Percentiles rank a stretch among this genome's conserved stretches.
These are phyloP conservation scores for Corythornis madagascariensis DNA, from an alignment of 2,113 vertebrate genomes.

Conservation along the genomic window DNA sequence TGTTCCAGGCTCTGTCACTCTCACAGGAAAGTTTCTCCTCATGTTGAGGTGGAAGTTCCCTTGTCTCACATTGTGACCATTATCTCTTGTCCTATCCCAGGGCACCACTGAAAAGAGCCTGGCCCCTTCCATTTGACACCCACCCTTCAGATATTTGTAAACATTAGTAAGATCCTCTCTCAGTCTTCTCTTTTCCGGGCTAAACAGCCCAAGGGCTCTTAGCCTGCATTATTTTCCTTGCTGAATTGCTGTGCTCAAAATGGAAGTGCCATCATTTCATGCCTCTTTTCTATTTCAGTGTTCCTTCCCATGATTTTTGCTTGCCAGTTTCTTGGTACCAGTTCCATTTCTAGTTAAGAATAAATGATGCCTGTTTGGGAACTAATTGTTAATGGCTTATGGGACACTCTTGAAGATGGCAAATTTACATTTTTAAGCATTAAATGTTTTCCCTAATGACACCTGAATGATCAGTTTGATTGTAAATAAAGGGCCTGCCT, in stretches of 20 bases:
- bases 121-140: no score
- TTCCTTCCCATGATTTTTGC: not conserved
- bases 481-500: slow-evolving; percentile 33
- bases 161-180: no score
- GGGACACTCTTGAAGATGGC: slow-evolving; percentile 13
- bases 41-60: no score
- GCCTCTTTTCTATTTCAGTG: not conserved
- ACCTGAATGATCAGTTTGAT: not conserved
- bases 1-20: no score
- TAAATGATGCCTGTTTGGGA: slow-evolving; percentile 43
- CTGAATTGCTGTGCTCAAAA: not conserved
- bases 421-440: slow-evolving; percentile 44
- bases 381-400: slow-evolving; percentile 23
- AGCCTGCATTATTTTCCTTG: not conserved
- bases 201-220: no score
- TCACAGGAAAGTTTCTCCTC: no score
- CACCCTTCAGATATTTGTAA: no score
- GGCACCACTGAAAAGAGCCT: no score
- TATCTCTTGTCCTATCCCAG: no score
- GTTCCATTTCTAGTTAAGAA: slow-evolving; percentile 17
- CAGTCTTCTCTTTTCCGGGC: no score
- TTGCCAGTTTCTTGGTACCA: slow-evolving; percentile 1
- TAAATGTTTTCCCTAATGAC: slow-evolving; percentile 56
- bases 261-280: not conserved
- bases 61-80: no score